Base-by-base conservation (phyloP, 2,888 invertebrate species). In the Mythimna vitellina region DNA sequence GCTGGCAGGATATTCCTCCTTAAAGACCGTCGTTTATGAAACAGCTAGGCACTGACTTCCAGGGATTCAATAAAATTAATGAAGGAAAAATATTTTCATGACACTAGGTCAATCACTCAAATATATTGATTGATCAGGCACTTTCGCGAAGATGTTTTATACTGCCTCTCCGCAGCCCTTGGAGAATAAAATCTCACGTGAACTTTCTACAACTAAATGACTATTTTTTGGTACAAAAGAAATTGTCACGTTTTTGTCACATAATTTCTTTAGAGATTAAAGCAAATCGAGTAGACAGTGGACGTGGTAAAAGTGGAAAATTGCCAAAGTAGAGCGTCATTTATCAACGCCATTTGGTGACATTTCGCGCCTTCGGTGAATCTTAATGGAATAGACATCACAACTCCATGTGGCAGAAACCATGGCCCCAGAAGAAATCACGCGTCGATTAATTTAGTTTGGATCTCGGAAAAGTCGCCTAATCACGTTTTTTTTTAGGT, bases 261-360 rank as follows among this genome's bases (percentile, higher is more conserved):
- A 85, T 88, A 86, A 86, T 89, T 87, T 89, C 84, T 87, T 84
- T 80, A 85, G 82, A 88, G 89, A 90, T 89, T 89, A 90, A 86
- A 89, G 83, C 82, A 89, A 90, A 90, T 88, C 88, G 81, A 87
- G 86, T 82, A 88, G 88, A 88, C 87, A 87, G 82, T 83, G 81
- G 83, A 86, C 84, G 87, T 83, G 86, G 89, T 83, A 89, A 90
- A 91, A 89, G 91, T 92, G 91, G 92, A 92, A 92, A 92, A 92
- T 92, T 92, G 91, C 91, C 90, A 91, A 92, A 91, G 89, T 88
- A 87, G 87, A 82, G 80, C 79, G 88, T 90, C 91, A 92, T 93
- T 93, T 92, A 91, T 93, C 93, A 93, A 91, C 88, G 92, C 89
- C 92, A 88, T 84, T 90, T 86, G 83, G 87, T 90, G 92, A 92